Evolutionary conservation across 1,140 invertebrate species (phyloP).

Genomic region (Galleria mellonella): DNA sequence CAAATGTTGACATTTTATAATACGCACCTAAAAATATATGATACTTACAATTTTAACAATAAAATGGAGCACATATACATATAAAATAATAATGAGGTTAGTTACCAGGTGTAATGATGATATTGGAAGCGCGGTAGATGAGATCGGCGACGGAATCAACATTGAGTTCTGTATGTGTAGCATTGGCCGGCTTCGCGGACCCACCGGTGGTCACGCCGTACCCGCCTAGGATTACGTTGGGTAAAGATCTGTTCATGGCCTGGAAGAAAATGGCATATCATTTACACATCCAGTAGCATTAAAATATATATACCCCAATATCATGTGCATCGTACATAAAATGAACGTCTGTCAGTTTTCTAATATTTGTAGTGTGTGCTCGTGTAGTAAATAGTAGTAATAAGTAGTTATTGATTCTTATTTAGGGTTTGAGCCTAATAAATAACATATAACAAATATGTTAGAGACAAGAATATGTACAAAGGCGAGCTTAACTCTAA

Average conservation of each 20-base stretch:
- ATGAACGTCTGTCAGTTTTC: not conserved
- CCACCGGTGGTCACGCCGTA: conserved; percentile 85
- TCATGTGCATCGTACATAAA: not conserved
- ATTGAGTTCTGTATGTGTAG: conserved; percentile 89
- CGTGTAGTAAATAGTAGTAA: too few relatives aligned
- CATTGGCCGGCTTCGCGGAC: conserved; percentile 85
- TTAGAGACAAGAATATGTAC: too few relatives aligned
- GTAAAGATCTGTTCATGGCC: conserved; percentile 94
- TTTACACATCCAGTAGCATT: not conserved
- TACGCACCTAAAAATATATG: too few relatives aligned
- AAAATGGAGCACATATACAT: too few relatives aligned
- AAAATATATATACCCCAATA: conserved; percentile 1
- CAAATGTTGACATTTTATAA: too few relatives aligned
- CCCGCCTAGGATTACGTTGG: conserved; percentile 92
- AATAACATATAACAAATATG: too few relatives aligned
- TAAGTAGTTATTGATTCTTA: not conserved
- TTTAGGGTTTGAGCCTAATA: too few relatives aligned
- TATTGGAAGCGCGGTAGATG: conserved; percentile 86
- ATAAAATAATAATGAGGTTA: too few relatives aligned
- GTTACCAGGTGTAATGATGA: conserved; percentile 91
- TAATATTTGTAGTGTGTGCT: not conserved
- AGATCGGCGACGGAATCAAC: conserved; percentile 85
- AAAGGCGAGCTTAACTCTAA: too few relatives aligned
- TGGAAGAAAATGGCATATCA: conserved; percentile 13
- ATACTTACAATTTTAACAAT: too few relatives aligned